These are phyloP conservation scores for Poeciliopsis occidentalis DNA, from an alignment of 2,113 vertebrate genomes.

Conservation along the genomic window DNA sequence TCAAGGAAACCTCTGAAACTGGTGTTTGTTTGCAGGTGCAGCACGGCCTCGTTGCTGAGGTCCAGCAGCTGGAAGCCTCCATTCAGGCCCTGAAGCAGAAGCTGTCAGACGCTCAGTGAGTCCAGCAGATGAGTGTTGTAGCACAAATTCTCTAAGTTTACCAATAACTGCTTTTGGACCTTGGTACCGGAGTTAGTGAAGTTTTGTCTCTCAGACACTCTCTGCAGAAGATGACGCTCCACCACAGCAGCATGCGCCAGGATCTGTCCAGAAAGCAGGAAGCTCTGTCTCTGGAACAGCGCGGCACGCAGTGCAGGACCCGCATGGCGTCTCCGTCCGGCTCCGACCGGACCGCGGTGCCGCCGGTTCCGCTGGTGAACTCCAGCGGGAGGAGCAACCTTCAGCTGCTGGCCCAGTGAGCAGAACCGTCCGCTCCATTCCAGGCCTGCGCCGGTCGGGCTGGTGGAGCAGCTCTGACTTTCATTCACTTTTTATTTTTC, in stretches of 20 bases:
- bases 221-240: slow-evolving; percentile 84
- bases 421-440: background rate
- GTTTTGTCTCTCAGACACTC: slow-evolving; percentile 73
- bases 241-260: slow-evolving; percentile 83
- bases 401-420: slow-evolving; percentile 56
- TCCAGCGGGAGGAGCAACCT: slow-evolving; percentile 75
- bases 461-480: no score
- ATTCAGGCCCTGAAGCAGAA: slow-evolving; percentile 84
- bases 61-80: slow-evolving; percentile 84
- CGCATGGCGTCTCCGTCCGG: slow-evolving; percentile 36
- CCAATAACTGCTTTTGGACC: no score
- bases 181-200: background rate
- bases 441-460: no score
- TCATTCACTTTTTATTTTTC: no score
- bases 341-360: background rate
- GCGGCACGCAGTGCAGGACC: slow-evolving; percentile 63
- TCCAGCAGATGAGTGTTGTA: background rate
- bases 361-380: slow-evolving; percentile 69
- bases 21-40: slow-evolving; percentile 80
- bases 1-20: background rate
- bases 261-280: slow-evolving; percentile 84
- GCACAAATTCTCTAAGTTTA: background rate
- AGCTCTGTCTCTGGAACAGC: slow-evolving; percentile 73
- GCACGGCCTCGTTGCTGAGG: slow-evolving; percentile 84
- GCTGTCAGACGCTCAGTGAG: slow-evolving; percentile 87